Evolutionary conservation across 2,888 invertebrate genomes (phyloP), one percentile per base, ranked within the genome.

Genomic region (Nymphalis urticae): DNA sequence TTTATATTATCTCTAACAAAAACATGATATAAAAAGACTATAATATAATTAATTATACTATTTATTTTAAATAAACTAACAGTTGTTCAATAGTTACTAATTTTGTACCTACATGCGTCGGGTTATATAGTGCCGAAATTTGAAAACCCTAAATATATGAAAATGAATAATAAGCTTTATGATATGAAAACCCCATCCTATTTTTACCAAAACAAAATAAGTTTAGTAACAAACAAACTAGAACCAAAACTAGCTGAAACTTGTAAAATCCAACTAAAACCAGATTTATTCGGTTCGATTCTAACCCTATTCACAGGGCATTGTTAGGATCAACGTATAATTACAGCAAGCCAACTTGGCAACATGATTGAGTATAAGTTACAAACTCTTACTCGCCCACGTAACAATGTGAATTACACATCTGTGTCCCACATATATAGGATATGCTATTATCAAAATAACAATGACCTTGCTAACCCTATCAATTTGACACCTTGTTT

Each of bases 381-480:
- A 70, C 66, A 59, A 62, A 66, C 66, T 63, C 61, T 48, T 48
- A 62, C 59, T 54, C 66, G 66, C 65, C 65, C 65, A 66, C 69
- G 69, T 69, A 59, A 69, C 69, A 60, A 56, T 56, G 54, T 68
- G 69, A 51, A 78, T 74, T 77, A 79, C 83, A 83, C 89, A 87
- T 88, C 86, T 86, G 89, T 81, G 87, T 73, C 86, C 87, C 81
- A 88, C 83, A 85, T 86, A 82, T 75, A 66, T 73, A 78, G 81
- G 79, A 81, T 79, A 84, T 85, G 83, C 85, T 87, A 86, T 82
- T 83, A 85, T 85, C 82, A 82, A 79, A 76, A 42, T 42, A 9
- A 77, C 79, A 82, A 82, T 86, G 86, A 84, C 83, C 82, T 81
- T 77, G 79, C 79, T 66, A 72, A 75, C 78, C 79, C 73, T 76